phyloP scores from a whole-genome alignment of 1,140 invertebrate genomes.

The Anadara kagoshimensis region DNA sequence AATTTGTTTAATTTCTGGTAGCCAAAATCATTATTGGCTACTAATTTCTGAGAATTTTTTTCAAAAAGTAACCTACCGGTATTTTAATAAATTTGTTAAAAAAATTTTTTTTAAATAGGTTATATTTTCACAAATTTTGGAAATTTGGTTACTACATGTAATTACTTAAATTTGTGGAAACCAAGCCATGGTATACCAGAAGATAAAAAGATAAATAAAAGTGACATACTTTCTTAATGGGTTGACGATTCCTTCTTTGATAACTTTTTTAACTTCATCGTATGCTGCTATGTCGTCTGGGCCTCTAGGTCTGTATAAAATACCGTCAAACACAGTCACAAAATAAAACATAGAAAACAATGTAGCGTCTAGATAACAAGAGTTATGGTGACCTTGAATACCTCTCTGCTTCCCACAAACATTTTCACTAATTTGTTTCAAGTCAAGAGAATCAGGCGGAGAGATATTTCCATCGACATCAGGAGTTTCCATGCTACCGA shows the following conservation, averaged over 20 bases:
- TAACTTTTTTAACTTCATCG: slow-evolving; percentile 87
- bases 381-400: slow-evolving; percentile 98
- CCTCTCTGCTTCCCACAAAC: slow-evolving; percentile 78
- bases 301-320: slow-evolving; percentile 84
- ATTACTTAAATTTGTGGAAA: too few species aligned
- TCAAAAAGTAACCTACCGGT: too few species aligned
- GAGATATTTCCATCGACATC: slow-evolving; percentile 85
- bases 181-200: too few species aligned
- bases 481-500: slow-evolving; percentile 83
- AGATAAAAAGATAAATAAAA: neutral
- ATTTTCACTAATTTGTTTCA: slow-evolving; percentile 26
- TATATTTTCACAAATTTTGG: too few species aligned
- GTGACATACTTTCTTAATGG: slow-evolving; percentile 83
- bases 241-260: slow-evolving; percentile 97
- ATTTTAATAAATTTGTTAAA: too few species aligned
- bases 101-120: too few species aligned
- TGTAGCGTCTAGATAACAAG: slow-evolving; percentile 97
- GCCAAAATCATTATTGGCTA: too few species aligned
- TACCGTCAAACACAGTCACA: slow-evolving; percentile 93
- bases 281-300: slow-evolving; percentile 88
- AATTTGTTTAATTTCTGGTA: too few species aligned
- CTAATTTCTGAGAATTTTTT: too few species aligned
- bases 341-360: slow-evolving; percentile 98
- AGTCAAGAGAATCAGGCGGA: slow-evolving; percentile 76
- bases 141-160: too few species aligned